Base-by-base conservation (phyloP, 1,140 invertebrate species). In the Calycopis cecrops region DNA sequence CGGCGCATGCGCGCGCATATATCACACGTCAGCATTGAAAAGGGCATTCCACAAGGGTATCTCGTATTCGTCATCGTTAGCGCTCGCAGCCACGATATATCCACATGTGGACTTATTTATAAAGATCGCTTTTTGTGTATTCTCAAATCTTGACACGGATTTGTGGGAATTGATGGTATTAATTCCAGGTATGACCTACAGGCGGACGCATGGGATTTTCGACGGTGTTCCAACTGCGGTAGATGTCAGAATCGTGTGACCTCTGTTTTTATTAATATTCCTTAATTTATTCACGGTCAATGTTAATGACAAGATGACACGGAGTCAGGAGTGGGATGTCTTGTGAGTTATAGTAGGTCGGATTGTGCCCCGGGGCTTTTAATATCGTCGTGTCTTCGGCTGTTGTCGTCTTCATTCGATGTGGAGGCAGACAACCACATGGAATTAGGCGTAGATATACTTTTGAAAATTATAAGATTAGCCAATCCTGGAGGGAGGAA, bases 1-100 rank as follows among this genome's bases (percentile, higher is more conserved):
- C 65, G 68, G 63, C 77, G 71, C 71, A 51, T 62, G 70, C 73
- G 71, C 67, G 49, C 56, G 68, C 70, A 85, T 85, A 85, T 83
- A 80, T 85, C 77, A 80, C 73, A 61, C 76, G 79, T 83, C 82
- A 79, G 67, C 57, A 63, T 63, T 73, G 65, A 71, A 76, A 79
- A 77, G 67, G 76, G 63, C 69, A 73, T 75, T 76, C 75, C 73
- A 81, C 74, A 72, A 79, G 76, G 73, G 70, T 80, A 82, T 76
- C 74, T 80, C 70, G 69, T 80, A 83, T 85, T 82, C 82, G 79
- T 85, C 82, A 85, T 85, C 82, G 82, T 85, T 85, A 85, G 59
- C 50, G 57, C 60, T 63, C 70, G 63, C 67, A 70, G 68, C 66
- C 69, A 63, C 69, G 65, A 40, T 21, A 28, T 40, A 57, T 55